Evolutionary conservation across 2,797 vertebrate genomes (phyloP).

Genomic region (Scomberomorus guttatus): DNA sequence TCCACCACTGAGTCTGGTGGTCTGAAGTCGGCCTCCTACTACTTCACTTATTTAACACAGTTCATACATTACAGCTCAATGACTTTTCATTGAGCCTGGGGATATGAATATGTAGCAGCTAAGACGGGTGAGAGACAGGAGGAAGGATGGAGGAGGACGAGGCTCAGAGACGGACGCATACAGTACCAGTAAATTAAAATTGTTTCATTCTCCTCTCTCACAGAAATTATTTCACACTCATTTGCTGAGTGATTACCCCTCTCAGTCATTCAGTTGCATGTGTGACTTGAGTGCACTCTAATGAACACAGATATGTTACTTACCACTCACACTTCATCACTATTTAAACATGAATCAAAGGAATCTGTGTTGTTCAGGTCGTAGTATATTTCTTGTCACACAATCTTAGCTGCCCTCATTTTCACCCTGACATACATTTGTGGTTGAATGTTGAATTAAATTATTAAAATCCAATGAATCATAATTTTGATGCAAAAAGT

Average conservation of each 20-base stretch:
- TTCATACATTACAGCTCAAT: conserved; percentile 75
- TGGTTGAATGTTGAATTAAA: not conserved
- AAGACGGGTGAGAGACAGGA: conserved; percentile 42
- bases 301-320: conserved; percentile 38
- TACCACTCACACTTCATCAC: conserved; percentile 29
- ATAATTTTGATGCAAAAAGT: not conserved
- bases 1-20: conserved; percentile 49
- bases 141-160: conserved; percentile 16
- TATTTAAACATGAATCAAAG: conserved; percentile 45
- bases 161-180: not conserved
- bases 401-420: not conserved
- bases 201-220: conserved; percentile 3
- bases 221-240: conserved; percentile 10
- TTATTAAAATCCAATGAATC: not conserved
- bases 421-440: not conserved
- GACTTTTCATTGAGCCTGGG: conserved; percentile 68
- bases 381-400: not conserved
- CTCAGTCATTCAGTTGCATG: conserved; percentile 29
- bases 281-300: conserved; percentile 28
- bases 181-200: not conserved
- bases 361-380: conserved; percentile 20
- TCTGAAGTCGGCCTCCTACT: conserved; percentile 55
- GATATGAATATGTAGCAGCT: conserved; percentile 68
- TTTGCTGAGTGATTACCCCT: conserved; percentile 26
- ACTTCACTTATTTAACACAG: conserved; percentile 75